Evolutionary conservation across 1,140 invertebrate genomes (phyloP), one percentile per base, ranked within the genome.

Genomic region (Charaxes varanes): DNA sequence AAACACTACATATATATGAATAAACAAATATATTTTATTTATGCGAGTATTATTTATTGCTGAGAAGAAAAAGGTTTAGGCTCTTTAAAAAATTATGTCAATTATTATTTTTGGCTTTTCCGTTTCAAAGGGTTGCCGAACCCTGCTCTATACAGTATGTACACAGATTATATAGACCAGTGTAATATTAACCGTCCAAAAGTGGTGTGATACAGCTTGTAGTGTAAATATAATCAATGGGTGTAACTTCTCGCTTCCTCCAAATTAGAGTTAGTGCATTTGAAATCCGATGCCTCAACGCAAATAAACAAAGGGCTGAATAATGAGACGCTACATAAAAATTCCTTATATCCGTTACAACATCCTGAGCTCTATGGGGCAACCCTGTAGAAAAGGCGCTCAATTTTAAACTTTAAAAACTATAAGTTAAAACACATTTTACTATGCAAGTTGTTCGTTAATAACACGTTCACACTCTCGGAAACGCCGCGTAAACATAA

Each of bases 241-340:
- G 10, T 17, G 19, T 31, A 16, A 26, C 21, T 40, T 19, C 13
- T 17, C 41, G 15, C 33, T 27, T 23, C 6, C 14, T 10, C 31
- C 37, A 7, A 22, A 40, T 40, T 14, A 18, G 17, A 26, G 14
- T 40, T 8, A 18, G 11, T 18, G 28, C 31, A 26, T 34, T 35
- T 43, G 41, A 35, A 43, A 43, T 16, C 10, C 26, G 41, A 36
- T 21, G 27, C 41, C 17, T 15, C 6, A 36, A 31, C 34, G 51
- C 47, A 53, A 58, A 58, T 41, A 58, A 53, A 50, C 51, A 51
- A 41, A 36, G 26, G 33, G 31, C 38, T 38, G 33, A 50, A 50
- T 54, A 59, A 57, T 57, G 46, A 49, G 41, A 50, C 31, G 33
- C 48, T n/a, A 46, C 49, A 56, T 60, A 60, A 60, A 60, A 54